Percentiles rank a stretch among this genome's conserved stretches.
These are phyloP conservation scores for Dreissena rostriformis DNA, from an alignment of 1,140 invertebrate species.

Conservation along the genomic window DNA sequence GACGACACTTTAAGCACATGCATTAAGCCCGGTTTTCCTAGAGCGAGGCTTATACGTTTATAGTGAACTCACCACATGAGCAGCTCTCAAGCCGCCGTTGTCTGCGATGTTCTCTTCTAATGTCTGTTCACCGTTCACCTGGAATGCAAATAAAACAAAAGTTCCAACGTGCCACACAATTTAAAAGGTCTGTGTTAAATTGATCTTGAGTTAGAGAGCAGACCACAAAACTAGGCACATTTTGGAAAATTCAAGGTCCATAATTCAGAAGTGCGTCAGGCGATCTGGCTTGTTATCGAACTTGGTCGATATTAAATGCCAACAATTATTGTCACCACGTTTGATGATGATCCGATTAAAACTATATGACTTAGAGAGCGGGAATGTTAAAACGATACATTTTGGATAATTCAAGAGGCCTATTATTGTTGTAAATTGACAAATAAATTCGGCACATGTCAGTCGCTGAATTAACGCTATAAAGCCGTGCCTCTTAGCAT, in stretches of 20 bases:
- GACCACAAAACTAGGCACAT: not conserved
- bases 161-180: not conserved
- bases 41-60: not conserved
- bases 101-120: constrained; percentile 94
- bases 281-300: not conserved
- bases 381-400: not conserved
- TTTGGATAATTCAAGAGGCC: no score
- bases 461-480: no score
- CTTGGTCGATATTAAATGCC: no score
- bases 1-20: no score
- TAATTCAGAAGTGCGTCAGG: not conserved
- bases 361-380: no score
- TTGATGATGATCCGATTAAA: no score
- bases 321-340: no score
- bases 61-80: constrained; percentile 85
- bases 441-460: no score
- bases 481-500: not conserved
- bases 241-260: not conserved
- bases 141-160: constrained; percentile 23
- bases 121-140: constrained; percentile 71
- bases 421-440: no score
- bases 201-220: not conserved
- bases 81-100: constrained; percentile 95
- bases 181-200: not conserved
- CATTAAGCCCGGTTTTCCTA: no score